phyloP scores from a whole-genome alignment of 2,113 vertebrate genomes.

The Caretta caretta region DNA sequence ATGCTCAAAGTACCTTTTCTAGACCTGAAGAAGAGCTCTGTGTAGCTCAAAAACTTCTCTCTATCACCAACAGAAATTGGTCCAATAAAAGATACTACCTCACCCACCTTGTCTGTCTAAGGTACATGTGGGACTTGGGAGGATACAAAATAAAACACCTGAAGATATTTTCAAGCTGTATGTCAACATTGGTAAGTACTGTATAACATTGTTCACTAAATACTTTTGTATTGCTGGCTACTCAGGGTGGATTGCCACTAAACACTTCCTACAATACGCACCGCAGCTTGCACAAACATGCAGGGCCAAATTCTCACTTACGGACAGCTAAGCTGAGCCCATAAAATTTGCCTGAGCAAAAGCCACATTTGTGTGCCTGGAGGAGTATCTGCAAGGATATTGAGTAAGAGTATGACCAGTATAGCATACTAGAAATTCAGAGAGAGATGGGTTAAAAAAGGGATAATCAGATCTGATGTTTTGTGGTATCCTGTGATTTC shows the following conservation, averaged over 20 bases:
- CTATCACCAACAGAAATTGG: background rate
- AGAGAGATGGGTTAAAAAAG: background rate
- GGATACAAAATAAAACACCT: background rate
- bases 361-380: background rate
- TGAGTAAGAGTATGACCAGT: background rate
- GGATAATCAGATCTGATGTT: background rate
- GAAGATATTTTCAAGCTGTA: background rate
- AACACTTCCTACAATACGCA: background rate
- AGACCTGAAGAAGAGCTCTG: background rate
- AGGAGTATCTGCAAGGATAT: background rate
- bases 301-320: background rate
- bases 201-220: constrained; percentile 4
- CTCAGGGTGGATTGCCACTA: background rate
- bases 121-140: background rate
- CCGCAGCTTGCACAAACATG: background rate
- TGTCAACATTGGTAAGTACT: background rate
- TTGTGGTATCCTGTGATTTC: background rate
- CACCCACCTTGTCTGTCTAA: background rate
- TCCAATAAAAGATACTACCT: background rate
- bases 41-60: too few species aligned
- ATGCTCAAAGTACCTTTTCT: background rate
- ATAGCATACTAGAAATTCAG: background rate
- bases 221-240: background rate
- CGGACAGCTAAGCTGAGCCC: background rate
- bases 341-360: background rate